Evolutionary conservation across 2,797 vertebrate species (phyloP), one percentile per base, ranked within the genome.

Genomic region (Neoniphon sammara): DNA sequence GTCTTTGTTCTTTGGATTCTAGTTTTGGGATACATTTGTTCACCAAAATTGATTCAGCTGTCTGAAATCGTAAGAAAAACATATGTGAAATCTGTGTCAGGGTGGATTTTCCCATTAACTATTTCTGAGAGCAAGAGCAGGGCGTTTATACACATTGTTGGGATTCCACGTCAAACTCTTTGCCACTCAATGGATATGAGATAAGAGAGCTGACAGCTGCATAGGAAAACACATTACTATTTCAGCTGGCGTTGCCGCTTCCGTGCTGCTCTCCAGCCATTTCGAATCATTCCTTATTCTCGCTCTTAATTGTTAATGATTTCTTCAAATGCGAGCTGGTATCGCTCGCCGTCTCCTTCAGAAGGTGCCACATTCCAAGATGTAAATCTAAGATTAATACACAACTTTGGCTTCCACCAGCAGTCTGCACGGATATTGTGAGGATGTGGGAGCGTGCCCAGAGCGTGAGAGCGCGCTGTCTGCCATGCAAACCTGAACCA

Each of bases 261-360:
- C 82, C 84, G 82, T 91, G 90, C 82, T 50, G 79, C 84, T 81
- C 70, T 61, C 63, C 71, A 63, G 77, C 78, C 77, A 75, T 87
- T 88, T 66, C 7, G 74, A 83, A 42, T 85, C 80, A 73, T 86
- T 78, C 74, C 62, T 39, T 44, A 69, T 82, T 75, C 78, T 78
- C 21, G 72, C 72, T 67, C 85, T 92, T 92, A 93, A 92, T 92
- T 92, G 72, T 92, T 92, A 90, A 93, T 91, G 91, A 85, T 90
- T 91, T 91, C 89, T 91, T 92, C 91, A 92, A 92, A 87, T 91
- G 87, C 83, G 12, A 89, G 80, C 78, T n/a, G 56, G 72, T 79
- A 70, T 85, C 66, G 25, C 44, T 78, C 80, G 49, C 65, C 55
- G 68, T 64, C 69, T 70, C 55, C 44, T 53, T 49, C 42, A 4